Base-by-base conservation (phyloP, 2,797 vertebrate genomes). In the Eurystomus glaucurus region DNA sequence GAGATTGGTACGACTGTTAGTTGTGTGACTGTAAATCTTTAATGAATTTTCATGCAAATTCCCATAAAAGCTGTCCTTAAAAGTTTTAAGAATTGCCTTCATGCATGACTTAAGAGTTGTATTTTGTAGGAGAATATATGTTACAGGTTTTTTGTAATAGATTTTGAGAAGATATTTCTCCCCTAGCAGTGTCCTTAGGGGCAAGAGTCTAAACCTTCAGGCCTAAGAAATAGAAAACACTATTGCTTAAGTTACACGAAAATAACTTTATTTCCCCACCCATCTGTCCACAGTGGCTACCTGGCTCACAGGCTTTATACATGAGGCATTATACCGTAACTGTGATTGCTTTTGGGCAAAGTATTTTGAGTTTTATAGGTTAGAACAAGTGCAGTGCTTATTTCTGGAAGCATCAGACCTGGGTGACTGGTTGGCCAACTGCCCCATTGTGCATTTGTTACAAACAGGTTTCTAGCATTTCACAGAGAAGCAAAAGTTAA, bases 161-260 rank as follows among this genome's bases (percentile, higher is more conserved):
- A 31, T 76, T 93, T 85, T 81, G n/a, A 78, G 57, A 70, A 79
- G 14, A 4, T 86, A 41, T 60, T 95, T 92, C 20, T 86, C 5
- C 33, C 22, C 8, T 46, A 31, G 35, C 17, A 17, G 17, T 65
- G 88, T 79, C 28, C 31, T 58, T 52, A 70, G 16, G 25, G 33
- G 6, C 23, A 55, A 54, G 55, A 58, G 11, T 41, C 28, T 69
- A 72, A 69, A 46, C 15, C n/a, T 72, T 14, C 19, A 75, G 76
- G 33, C 18, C 16, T 55, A 66, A 61, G 48, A 70, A 82, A 51
- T 0, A 79, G 57, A 74, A 75, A 79, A 8, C 6, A n/a, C 8
- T 29, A n/a, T 26, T 75, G 31, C 51, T 92, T 74, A 28, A 87
- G 43, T 22, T 51, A 70, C 29, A 62, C 25, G 57, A 54, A 81